Evolutionary conservation across 2,113 vertebrate genomes (phyloP).

Genomic region (Ifrita kowaldi): DNA sequence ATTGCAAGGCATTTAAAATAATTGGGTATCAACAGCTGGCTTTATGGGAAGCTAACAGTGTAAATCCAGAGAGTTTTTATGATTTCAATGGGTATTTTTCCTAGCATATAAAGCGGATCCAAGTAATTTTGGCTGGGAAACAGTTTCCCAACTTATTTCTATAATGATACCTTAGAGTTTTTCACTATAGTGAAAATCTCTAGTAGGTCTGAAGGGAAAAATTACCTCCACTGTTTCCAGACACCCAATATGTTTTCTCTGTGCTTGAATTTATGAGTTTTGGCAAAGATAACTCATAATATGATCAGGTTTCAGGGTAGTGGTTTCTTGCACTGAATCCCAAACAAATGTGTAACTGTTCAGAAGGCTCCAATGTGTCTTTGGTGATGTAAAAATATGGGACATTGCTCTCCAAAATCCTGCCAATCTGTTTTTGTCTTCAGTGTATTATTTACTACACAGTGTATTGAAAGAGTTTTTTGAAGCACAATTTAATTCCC

Average conservation of each 20-base stretch:
- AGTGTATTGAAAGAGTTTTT: not conserved
- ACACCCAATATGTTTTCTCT: constrained; percentile 4
- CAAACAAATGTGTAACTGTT: not conserved
- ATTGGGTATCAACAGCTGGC: constrained; percentile 52
- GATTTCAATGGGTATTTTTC: constrained; percentile 1
- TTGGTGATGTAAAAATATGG: not conserved
- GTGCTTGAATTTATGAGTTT: constrained; percentile 19
- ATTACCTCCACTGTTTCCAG: not conserved
- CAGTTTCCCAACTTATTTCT: constrained; percentile 35
- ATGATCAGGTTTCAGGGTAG: not conserved
- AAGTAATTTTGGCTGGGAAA: constrained; percentile 44
- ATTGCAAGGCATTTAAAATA: constrained; percentile 16
- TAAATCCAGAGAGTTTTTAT: constrained; percentile 45
- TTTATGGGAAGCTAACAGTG: constrained; percentile 19
- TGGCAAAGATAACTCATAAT: not conserved
- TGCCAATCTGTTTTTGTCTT: not conserved
- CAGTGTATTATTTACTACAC: not conserved
- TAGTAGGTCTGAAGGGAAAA: not conserved
- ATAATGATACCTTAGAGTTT: constrained; percentile 10
- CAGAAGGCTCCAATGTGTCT: not conserved
- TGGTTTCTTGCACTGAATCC: not conserved
- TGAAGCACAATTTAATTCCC: not conserved
- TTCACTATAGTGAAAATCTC: constrained; percentile 57
- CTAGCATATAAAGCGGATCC: not conserved
- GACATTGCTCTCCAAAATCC: not conserved